Evolutionary conservation across 2,797 vertebrate species (phyloP).

Genomic region (Spondyliosoma cantharus): DNA sequence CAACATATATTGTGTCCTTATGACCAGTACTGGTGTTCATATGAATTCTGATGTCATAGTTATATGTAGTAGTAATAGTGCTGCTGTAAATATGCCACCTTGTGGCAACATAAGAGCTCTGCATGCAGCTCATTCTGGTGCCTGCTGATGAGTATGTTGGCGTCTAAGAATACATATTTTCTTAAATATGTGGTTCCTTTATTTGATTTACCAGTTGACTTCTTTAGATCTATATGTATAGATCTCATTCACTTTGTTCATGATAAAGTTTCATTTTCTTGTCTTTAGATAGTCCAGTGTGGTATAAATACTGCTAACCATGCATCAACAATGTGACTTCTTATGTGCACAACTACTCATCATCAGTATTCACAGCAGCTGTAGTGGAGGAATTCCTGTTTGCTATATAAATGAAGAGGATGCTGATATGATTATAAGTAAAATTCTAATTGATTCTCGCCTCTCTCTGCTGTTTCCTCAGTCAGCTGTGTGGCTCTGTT

Average conservation of each 20-base stretch:
- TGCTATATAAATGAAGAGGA: neutral
- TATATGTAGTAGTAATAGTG: neutral
- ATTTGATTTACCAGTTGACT: no score
- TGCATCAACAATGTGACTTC: no score
- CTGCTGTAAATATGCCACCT: slow-evolving; percentile 1
- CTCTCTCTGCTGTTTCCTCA: slow-evolving; percentile 60
- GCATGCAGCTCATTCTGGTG: neutral
- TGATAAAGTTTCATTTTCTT: neutral
- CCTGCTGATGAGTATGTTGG: neutral
- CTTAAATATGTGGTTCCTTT: no score
- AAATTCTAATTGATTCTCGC: neutral
- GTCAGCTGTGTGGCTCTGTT: slow-evolving; percentile 93
- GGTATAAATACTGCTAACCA: neutral
- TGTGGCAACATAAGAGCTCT: neutral
- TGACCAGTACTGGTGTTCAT: neutral
- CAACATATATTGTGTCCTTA: neutral
- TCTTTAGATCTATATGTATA: no score
- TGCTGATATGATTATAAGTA: neutral
- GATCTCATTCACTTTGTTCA: no score
- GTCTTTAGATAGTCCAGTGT: neutral
- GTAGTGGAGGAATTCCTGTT: neutral
- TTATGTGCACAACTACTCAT: neutral
- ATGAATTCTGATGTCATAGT: neutral
- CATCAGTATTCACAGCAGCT: neutral
- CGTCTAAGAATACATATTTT: neutral